Evolutionary conservation across 2,888 invertebrate genomes (phyloP).

Genomic region (Eupithecia subfuscata): DNA sequence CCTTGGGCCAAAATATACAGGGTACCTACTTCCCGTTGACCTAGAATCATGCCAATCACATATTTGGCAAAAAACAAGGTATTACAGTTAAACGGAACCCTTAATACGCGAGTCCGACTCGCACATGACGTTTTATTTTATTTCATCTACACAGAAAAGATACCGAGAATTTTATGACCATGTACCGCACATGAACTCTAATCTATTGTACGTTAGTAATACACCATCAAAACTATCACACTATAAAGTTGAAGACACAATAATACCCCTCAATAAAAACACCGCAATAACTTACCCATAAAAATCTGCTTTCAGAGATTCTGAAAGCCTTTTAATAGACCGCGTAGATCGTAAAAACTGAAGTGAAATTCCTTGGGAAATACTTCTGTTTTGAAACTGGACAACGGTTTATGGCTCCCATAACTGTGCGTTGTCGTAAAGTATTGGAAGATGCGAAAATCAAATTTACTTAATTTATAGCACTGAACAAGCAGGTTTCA

Average conservation of each 20-base stretch:
- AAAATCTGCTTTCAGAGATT: conserved; percentile 47
- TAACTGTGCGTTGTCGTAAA: conserved; percentile 37
- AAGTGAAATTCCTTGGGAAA: conserved; percentile 61
- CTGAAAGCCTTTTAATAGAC: conserved; percentile 63
- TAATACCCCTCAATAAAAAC: conserved; percentile 49
- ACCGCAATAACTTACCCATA: conserved; percentile 58
- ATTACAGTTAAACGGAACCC: too few species aligned
- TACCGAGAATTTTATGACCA: neutral
- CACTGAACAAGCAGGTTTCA: neutral
- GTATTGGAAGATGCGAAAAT: neutral
- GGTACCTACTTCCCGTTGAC: too few species aligned
- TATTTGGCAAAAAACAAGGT: too few species aligned
- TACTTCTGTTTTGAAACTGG: conserved; percentile 58
- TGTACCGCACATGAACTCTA: neutral
- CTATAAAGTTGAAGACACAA: conserved; percentile 33
- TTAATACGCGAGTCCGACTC: too few species aligned
- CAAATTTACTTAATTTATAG: neutral
- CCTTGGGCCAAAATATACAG: too few species aligned
- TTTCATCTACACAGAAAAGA: neutral
- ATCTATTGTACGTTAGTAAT: conserved; percentile 11
- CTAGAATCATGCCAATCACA: too few species aligned
- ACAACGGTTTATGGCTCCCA: conserved; percentile 48
- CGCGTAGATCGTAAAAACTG: conserved; percentile 61
- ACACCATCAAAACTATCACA: conserved; percentile 14
- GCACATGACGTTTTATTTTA: neutral